phyloP scores from a whole-genome alignment of 30 jellyfish, hydroid and myxozoan genomes.

The Pelagia noctiluca region DNA sequence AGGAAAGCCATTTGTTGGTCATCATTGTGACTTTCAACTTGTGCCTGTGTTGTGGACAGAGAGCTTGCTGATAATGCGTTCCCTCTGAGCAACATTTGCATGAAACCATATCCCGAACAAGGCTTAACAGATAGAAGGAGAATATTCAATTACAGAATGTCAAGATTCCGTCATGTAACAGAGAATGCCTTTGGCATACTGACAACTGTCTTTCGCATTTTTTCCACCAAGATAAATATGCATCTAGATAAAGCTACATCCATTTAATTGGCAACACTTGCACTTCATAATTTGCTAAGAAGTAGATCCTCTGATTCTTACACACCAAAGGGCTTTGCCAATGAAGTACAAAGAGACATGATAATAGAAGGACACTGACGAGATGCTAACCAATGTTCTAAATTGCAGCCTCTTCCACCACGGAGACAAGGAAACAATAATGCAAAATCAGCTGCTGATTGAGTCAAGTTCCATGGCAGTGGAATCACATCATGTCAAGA shows the following conservation, averaged over 20 bases:
- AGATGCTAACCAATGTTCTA: conserved; percentile 8
- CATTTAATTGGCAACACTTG: conserved; percentile 34
- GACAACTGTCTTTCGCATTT: conserved; percentile 25
- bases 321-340: conserved; percentile 50
- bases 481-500: conserved; percentile 59
- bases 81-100: conserved; percentile 12
- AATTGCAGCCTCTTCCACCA: conserved; percentile 37
- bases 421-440: conserved; percentile 14
- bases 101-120: conserved; percentile 32
- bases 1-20: conserved; percentile 21
- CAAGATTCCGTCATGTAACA: conserved; percentile 43
- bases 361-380: conserved; percentile 42
- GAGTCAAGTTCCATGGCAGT: conserved; percentile 62
- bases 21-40: background rate
- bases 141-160: conserved; percentile 24
- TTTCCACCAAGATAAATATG: conserved; percentile 35
- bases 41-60: conserved; percentile 7
- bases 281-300: conserved; percentile 39
- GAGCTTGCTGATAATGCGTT: conserved; percentile 38
- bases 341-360: conserved; percentile 26
- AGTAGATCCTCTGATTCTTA: conserved; percentile 47
- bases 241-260: conserved; percentile 54
- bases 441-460: conserved; percentile 58
- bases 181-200: conserved; percentile 46
- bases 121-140: conserved; percentile 18